phyloP scores from a whole-genome alignment of 1,140 invertebrate genomes.

The Zaprionus ornatus region DNA sequence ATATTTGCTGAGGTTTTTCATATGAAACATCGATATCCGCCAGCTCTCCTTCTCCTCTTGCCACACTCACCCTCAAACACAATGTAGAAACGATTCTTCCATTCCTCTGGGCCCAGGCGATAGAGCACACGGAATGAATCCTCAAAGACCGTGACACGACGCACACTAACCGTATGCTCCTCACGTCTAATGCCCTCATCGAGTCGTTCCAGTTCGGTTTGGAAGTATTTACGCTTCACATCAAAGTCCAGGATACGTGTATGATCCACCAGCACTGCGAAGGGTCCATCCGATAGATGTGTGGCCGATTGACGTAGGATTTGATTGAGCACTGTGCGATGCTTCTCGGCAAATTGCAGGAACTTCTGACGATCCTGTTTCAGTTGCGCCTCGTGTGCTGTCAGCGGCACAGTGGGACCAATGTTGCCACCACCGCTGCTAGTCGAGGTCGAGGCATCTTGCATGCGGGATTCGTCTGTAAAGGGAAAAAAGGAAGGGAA shows the following conservation, averaged over 20 bases:
- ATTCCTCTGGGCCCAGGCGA: conserved; percentile 93
- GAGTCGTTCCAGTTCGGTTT: conserved; percentile 92
- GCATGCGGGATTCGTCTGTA: conserved; percentile 59
- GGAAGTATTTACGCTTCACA: conserved; percentile 95
- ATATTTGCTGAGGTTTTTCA: background rate
- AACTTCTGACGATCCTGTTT: conserved; percentile 89
- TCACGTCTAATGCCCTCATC: conserved; percentile 93
- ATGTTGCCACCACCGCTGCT: background rate
- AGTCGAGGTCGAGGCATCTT: conserved; percentile 45
- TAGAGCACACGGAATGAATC: conserved; percentile 96
- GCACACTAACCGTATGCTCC: conserved; percentile 95
- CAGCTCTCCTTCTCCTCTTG: background rate
- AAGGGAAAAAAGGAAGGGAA: background rate
- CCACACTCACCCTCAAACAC: conserved; percentile 93
- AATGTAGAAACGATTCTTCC: conserved; percentile 97
- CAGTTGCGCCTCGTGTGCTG: conserved; percentile 62
- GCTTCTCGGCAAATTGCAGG: conserved; percentile 94
- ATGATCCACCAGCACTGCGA: conserved; percentile 95
- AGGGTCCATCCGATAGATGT: conserved; percentile 94
- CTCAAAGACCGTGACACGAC: conserved; percentile 94
- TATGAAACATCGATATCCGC: too few species aligned
- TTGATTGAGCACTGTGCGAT: conserved; percentile 95
- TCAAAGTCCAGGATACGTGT: conserved; percentile 96
- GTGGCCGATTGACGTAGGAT: conserved; percentile 94
- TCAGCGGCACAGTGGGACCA: conserved; percentile 9